Percentiles rank a stretch among this genome's conserved stretches.
Conservation (phyloP, 2,888 invertebrate species). For the Acrobasis consociella region DNA sequence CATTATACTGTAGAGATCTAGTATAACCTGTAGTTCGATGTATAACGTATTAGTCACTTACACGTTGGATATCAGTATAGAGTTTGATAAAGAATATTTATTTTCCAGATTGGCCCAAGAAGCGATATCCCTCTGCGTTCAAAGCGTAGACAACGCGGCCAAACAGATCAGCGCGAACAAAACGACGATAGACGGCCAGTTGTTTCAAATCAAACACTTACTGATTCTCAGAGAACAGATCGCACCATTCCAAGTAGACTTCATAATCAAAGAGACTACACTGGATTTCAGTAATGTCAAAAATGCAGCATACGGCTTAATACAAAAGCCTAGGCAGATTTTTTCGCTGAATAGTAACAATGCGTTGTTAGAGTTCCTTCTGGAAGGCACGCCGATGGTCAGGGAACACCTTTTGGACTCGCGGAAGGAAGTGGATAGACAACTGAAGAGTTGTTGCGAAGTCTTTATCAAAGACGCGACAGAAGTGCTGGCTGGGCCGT, state of each 20-base stretch:
- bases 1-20: no score
- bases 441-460: conserved; percentile 95
- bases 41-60: no score
- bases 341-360: conserved; percentile 95
- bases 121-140: conserved; percentile 95
- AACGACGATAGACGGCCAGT: conserved; percentile 93
- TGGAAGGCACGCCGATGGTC: conserved; percentile 97
- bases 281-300: conserved; percentile 97
- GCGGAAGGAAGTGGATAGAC: conserved; percentile 96
- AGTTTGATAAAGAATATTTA: no score
- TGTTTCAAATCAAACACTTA: conserved; percentile 99
- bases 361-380: conserved; percentile 94
- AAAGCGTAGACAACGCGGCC: conserved; percentile 92
- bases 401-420: conserved; percentile 96
- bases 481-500: conserved; percentile 87
- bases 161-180: conserved; percentile 89
- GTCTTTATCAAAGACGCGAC: conserved; percentile 92
- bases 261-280: conserved; percentile 95
- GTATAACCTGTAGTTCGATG: no score
- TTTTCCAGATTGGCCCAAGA: conserved; percentile 90
- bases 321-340: conserved; percentile 91
- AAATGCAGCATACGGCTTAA: conserved; percentile 89
- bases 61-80: no score
- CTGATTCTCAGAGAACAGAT: conserved; percentile 98
- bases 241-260: conserved; percentile 98